Percentiles rank a stretch among this genome's conserved stretches.
phyloP scores from a whole-genome alignment of 2,113 vertebrate species.

The Cranoglanis bouderius region DNA sequence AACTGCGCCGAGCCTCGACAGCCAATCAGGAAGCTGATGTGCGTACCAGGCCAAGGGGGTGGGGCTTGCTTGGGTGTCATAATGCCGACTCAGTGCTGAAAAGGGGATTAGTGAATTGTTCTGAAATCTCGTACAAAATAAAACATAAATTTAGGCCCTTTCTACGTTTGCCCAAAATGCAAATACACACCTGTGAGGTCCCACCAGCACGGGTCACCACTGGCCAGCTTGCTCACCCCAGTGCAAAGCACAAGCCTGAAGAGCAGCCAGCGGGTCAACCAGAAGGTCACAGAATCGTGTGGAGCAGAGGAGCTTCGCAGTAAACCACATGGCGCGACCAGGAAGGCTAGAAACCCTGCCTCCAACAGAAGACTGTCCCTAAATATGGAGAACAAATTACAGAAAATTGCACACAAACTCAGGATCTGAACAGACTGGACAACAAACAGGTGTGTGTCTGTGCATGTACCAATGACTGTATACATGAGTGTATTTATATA shows the following conservation, averaged over 20 bases:
- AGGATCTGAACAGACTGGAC: not conserved
- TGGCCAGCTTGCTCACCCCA: conserved; percentile 80
- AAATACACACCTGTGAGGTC: conserved; percentile 75
- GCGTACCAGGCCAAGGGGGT: conserved; percentile 76
- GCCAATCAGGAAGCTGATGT: conserved; percentile 80
- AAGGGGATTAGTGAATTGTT: not conserved
- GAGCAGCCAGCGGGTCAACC: conserved; percentile 83
- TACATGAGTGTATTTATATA: no score
- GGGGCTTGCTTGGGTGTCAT: conserved; percentile 81
- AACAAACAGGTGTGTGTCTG: not conserved
- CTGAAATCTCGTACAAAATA: not conserved
- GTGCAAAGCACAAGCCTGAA: conserved; percentile 84
- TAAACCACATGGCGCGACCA: conserved; percentile 75
- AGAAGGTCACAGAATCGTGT: conserved; percentile 75
- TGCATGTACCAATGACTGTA: no score
- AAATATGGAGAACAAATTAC: not conserved
- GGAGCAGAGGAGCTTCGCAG: conserved; percentile 37
- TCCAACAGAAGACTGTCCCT: conserved; percentile 83
- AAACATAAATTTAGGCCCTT: not conserved
- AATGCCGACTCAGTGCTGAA: conserved; percentile 81
- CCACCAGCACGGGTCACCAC: conserved; percentile 83
- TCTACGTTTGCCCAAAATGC: not conserved
- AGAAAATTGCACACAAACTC: not conserved
- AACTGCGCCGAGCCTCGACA: conserved; percentile 79
- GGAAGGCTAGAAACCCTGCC: conserved; percentile 74